Percentiles rank a stretch among this genome's conserved stretches.
These are phyloP conservation scores for Emydocephalus ijimae DNA, from an alignment of 2,113 vertebrate species.

Conservation along the genomic window DNA sequence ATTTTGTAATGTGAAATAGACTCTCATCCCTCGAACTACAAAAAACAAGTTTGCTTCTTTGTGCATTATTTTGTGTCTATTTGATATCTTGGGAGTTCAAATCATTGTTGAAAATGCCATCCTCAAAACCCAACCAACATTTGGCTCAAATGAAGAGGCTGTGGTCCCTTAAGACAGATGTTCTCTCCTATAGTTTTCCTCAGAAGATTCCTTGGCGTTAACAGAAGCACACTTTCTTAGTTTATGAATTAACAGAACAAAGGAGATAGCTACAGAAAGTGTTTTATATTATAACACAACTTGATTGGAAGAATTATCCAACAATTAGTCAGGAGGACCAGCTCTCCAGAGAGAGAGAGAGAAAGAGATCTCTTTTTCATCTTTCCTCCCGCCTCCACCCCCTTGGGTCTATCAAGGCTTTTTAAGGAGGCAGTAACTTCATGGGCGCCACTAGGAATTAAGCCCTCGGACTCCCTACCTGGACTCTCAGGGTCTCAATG, in stretches of 20 bases:
- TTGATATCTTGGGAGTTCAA: neutral
- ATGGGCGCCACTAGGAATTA: neutral
- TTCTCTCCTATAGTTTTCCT: neutral
- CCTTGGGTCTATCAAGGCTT: neutral
- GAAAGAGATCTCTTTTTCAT: neutral
- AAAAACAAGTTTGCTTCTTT: neutral
- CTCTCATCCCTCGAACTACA: neutral
- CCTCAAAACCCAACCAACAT: neutral
- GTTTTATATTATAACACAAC: neutral
- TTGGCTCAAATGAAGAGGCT: neutral
- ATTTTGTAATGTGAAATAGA: neutral
- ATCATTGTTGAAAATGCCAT: neutral
- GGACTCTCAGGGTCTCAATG: conserved; percentile 91
- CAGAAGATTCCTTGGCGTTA: neutral
- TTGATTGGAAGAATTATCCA: neutral
- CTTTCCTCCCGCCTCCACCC: neutral
- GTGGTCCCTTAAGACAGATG: neutral
- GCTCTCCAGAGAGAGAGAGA: neutral
- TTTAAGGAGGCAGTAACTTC: neutral
- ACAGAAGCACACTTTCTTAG: neutral
- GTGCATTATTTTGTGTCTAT: neutral
- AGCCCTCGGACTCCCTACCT: conserved; percentile 67
- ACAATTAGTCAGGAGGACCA: neutral
- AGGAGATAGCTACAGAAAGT: neutral
- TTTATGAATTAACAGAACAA: neutral